A percentile compares a stretch with the other conserved stretches of the same genome.
phyloP scores from a whole-genome alignment of 2,888 invertebrate species.

The Euzetes globulus region DNA sequence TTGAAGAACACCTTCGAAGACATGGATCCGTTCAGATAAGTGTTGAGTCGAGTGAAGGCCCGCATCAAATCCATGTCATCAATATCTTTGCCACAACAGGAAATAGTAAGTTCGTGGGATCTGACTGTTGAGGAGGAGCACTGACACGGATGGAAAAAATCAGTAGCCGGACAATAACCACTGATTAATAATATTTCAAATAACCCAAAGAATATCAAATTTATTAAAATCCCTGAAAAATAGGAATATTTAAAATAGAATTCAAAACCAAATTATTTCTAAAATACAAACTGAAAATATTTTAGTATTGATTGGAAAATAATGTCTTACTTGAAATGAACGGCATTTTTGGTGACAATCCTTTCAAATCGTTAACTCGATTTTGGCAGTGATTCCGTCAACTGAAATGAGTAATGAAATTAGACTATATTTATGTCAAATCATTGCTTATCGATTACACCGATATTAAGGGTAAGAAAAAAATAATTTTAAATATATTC shows the following conservation, averaged over 20 bases:
- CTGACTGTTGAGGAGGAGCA: not conserved
- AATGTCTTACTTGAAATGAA: too few species aligned
- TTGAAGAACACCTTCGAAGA: constrained; percentile 6
- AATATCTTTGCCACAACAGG: constrained; percentile 3
- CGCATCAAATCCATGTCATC: constrained; percentile 6
- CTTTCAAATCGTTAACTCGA: not conserved
- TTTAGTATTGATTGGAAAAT: too few species aligned
- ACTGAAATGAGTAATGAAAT: not conserved
- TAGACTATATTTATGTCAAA: constrained; percentile 14
- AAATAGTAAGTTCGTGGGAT: not conserved
- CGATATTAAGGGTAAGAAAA: not conserved
- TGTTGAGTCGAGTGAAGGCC: constrained; percentile 25
- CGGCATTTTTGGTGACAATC: too few species aligned
- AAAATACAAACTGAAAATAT: too few species aligned
- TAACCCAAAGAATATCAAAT: not conserved
- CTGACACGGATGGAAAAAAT: constrained; percentile 2
- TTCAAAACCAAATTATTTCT: not conserved
- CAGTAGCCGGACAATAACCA: constrained; percentile 1
- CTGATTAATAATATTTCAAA: not conserved
- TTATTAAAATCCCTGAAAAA: not conserved
- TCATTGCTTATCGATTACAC: not conserved
- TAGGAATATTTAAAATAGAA: not conserved
- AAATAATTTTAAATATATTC: not conserved
- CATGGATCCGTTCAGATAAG: constrained; percentile 16
- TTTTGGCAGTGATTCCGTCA: not conserved